Evolutionary conservation across 2,888 invertebrate species (phyloP), one percentile per base, ranked within the genome.

Genomic region (Diadegma fenestrale): DNA sequence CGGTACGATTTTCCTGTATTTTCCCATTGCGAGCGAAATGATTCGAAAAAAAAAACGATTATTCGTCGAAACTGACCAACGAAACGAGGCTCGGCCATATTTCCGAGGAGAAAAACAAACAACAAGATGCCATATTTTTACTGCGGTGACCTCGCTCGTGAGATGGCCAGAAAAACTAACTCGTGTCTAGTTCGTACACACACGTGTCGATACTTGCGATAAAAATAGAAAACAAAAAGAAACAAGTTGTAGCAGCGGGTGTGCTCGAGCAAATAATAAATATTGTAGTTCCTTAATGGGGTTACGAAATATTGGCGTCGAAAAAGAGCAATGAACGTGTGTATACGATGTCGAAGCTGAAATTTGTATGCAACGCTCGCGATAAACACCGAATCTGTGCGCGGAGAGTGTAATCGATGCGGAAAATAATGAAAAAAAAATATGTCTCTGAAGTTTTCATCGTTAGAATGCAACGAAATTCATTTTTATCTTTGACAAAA

Each of bases 191-290:
- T 37, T 51, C 19, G 37, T 80, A 73, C 51, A 54, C 41, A 80
- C 48, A 76, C 33, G 33, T 80, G 63, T 72, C 51, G 19, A 58
- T 37, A 77, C 48, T 19, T 43, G 26, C 41, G 17, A 26, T 19
- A 22, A 41, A 61, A 72, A 77, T 78, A 66, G 72, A 66, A 72
- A 58, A 26, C 58, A 58, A 26, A 58, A 58, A 58, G 58, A 58
- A 69, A 41, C 51, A 63, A 71, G 64, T 43, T 30, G 61, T 19
- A 6, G 43, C 30, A 26, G 58, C 26, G 80, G 12, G 26, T 41
- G 58, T 26, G 83, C 82, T 88, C 80, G 77, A 71, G 73, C 84
- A 88, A 87, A 88, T 88, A 88, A 88, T 88, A 87, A 88, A 88
- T 87, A 88, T 87, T 80, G 71, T 78, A 73, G 58, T 58, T 1